Evolutionary conservation across 1,140 invertebrate species (phyloP), one percentile per base, ranked within the genome.

Genomic region (Dendrolimus kikuchii): DNA sequence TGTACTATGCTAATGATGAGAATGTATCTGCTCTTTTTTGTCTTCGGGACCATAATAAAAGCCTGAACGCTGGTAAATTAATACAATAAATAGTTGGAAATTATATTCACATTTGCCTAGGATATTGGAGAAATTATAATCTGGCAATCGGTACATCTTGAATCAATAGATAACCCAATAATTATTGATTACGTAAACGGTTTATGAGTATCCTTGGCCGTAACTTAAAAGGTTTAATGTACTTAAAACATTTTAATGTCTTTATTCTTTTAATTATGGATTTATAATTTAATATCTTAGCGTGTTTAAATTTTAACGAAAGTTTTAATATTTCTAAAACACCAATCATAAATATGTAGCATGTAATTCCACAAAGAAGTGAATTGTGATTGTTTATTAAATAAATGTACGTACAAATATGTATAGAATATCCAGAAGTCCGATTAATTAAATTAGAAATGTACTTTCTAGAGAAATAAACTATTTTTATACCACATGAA

Each of bases 401-500:
- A 75, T 71, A 23, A 64, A 73, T 73, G 68, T 79, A 83, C 78
- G 81, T 85, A 85, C 81, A 85, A 83, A 81, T 73, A 71, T 68
- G 64, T 81, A 76, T 70, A 71, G 47, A 57, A 59, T 77, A 82
- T 66, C 74, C 71, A 68, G 68, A 71, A 76, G 76, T 66, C 68
- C 69, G 73, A 66, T 23, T 23, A 23, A 23, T 63, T 62, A 69
- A 75, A 74, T 57, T 62, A 62, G 60, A 67, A 71, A 78, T 66
- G 23, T 23, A 23, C 62, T 62, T 61, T 72, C 57, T 75, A 77
- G 66, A 56, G 71, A 61, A 66, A 75, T 73, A 74, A 70, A 40
- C 57, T 86, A 82, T 86, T 83, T 86, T 83, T 86, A 62, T 83
- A 86, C 73, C 77, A 73, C 76, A 71, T 65, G 60, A 55, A 71